Base-by-base conservation (phyloP, 2,797 vertebrate genomes). In the Spondyliosoma cantharus region DNA sequence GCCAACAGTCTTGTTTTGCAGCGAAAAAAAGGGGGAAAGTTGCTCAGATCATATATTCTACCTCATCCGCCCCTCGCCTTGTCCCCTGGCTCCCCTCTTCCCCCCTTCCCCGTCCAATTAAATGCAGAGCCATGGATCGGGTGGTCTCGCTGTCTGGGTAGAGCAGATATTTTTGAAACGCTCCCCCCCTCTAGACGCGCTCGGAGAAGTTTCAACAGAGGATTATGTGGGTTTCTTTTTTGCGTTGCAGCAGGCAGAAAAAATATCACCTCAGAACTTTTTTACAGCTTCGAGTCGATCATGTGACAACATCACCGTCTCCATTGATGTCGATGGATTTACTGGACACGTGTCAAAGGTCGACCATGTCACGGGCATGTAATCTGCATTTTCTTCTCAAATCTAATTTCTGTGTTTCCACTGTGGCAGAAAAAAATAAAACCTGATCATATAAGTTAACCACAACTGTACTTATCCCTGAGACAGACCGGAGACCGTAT, bases 11-110 rank as follows among this genome's bases (percentile, higher is more conserved):
- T 77, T 91, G 78, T 88, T 90, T 93, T 87, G 20, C 57, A 70
- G 79, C 46, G 69, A 78, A 84, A 88, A 80, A 56, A 25, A 48
- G 22, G 15, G 11, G 43, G 8, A 76, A 82, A 85, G 76, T 76
- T 75, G 64, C 85, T 91, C 82, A 87, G 89, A 91, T 90, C 86
- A 91, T 81, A 87, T 81, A 90, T 91, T 90, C 86, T 82, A 79
- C 86, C 90, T 90, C 85, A 81, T 87, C 84, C 81, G 17, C 78
- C 83, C 82, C 64, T 69, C 20, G 45, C 54, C 78, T 72, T 57
- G 80, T 92, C 91, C 87, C 90, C 61, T 84, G 86, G 72, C 86
- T 89, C 88, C 76, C 74, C 74, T 87, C 78, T 64, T 82, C 64
- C 89, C 68, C 74, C 60, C 77, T 64, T 83, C 80, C 75, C 83